A percentile compares a stretch with the other conserved stretches of the same genome.
phyloP scores from a whole-genome alignment of 1,140 invertebrate species.

The Campoletis sonorensis region DNA sequence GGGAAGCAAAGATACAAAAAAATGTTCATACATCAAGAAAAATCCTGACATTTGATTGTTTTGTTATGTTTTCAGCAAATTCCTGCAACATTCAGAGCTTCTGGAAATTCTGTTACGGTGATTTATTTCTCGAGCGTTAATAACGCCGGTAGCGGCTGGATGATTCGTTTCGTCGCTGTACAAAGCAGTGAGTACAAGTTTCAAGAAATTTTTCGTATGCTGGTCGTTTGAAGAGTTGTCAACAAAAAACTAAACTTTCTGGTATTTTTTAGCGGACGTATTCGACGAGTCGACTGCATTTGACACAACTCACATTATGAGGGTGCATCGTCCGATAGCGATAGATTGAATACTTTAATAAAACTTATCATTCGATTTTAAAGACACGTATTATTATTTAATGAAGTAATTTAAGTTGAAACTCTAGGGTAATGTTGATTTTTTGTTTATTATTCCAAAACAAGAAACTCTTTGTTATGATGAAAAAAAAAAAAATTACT shows the following conservation, averaged over 20 bases:
- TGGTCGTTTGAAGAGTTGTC: background rate
- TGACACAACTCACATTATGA: too few species aligned
- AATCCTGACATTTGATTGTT: background rate
- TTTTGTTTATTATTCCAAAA: too few species aligned
- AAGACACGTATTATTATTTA: too few species aligned
- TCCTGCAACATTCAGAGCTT: conserved; percentile 78
- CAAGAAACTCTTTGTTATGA: too few species aligned
- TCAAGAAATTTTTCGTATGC: conserved; percentile 2
- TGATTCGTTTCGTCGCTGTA: conserved; percentile 74
- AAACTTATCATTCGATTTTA: too few species aligned
- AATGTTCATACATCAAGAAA: background rate
- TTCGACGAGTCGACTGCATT: too few species aligned
- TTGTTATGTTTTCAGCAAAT: conserved; percentile 74
- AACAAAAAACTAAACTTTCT: conserved; percentile 2
- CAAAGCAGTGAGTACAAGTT: conserved; percentile 49
- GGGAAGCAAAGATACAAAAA: background rate
- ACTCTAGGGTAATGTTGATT: too few species aligned
- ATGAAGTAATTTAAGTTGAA: too few species aligned
- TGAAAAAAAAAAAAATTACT: too few species aligned
- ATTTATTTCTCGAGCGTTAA: conserved; percentile 81
- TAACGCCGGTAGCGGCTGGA: conserved; percentile 84
- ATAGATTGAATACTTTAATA: too few species aligned
- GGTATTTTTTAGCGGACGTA: background rate
- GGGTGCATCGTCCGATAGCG: too few species aligned
- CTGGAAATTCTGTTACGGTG: conserved; percentile 78